Conservation (phyloP, 2,113 vertebrate genomes). For the Tupaia chinensis region DNA sequence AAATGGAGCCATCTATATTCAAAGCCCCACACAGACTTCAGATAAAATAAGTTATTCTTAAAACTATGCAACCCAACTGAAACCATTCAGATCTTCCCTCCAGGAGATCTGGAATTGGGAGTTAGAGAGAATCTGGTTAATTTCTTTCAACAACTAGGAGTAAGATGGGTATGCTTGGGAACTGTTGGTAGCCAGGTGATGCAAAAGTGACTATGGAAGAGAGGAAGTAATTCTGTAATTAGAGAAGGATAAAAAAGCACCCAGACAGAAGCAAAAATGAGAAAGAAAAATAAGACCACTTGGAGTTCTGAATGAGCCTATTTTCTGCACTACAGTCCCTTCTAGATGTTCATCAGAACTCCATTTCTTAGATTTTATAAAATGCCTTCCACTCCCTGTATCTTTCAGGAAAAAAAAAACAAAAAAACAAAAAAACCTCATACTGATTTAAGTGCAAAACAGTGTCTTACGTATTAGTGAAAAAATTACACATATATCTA, state of each 20-base stretch:
- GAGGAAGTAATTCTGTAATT: neutral
- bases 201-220: neutral
- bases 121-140: neutral
- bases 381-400: neutral
- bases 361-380: neutral
- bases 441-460: too few relatives aligned
- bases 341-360: neutral
- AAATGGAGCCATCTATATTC: neutral
- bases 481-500: neutral
- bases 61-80: neutral
- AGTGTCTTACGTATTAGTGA: too few relatives aligned
- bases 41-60: neutral
- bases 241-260: neutral
- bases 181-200: neutral
- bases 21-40: neutral
- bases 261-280: neutral
- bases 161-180: too few relatives aligned
- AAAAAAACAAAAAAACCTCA: neutral
- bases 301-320: neutral
- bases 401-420: neutral
- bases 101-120: neutral
- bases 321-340: neutral
- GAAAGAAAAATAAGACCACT: neutral
- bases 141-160: neutral
- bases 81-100: neutral